Evolutionary conservation across 2,113 vertebrate genomes (phyloP).

Genomic region (Deroptyus accipitrinus): DNA sequence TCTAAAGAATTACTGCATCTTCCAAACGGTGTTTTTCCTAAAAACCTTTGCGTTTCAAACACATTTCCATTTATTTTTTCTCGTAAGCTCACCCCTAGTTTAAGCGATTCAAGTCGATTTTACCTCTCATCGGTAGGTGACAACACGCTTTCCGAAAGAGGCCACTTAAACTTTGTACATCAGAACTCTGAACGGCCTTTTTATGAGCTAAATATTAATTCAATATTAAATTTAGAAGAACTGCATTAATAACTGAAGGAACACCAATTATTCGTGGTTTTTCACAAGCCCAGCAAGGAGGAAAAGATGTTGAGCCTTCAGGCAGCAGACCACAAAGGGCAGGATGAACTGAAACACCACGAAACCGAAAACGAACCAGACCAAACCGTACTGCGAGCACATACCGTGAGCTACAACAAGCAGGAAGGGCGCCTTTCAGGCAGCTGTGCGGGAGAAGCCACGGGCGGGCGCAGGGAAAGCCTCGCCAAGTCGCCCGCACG

Average conservation of each 20-base stretch:
- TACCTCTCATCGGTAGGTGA: not conserved
- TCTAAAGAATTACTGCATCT: not conserved
- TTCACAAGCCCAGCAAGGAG: not conserved
- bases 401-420: rapidly evolving
- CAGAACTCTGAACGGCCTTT: not conserved
- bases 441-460: rapidly evolving
- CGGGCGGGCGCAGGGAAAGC: not conserved
- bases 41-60: not conserved
- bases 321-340: not conserved
- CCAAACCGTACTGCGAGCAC: not conserved
- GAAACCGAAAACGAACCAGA: not conserved
- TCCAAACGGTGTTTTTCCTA: not conserved
- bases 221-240: not conserved
- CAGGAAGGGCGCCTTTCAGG: not conserved
- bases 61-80: not conserved
- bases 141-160: not conserved
- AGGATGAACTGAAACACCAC: not conserved
- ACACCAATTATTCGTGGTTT: not conserved
- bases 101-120: not conserved
- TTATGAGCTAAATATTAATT: not conserved
- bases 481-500: not conserved
- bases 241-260: not conserved
- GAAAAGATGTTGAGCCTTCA: not conserved
- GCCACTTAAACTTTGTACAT: not conserved
- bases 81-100: not conserved